Evolutionary conservation across 2,797 vertebrate species (phyloP).

Genomic region (Oreochromis grahami): DNA sequence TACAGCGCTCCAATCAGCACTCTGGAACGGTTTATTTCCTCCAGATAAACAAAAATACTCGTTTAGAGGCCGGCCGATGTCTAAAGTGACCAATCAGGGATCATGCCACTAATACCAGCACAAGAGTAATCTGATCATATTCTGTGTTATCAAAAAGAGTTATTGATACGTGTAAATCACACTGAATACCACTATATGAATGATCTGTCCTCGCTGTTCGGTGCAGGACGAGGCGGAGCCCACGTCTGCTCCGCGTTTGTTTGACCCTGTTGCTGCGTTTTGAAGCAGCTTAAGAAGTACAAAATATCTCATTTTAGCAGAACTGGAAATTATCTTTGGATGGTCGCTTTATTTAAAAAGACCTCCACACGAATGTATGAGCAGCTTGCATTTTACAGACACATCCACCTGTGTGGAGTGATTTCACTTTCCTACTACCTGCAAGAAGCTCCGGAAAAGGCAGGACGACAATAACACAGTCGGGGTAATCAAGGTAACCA

Average conservation of each 20-base stretch:
- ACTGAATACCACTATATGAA: not conserved
- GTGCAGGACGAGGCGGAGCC: not conserved
- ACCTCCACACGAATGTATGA: slow-evolving; percentile 2
- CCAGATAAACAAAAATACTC: not conserved
- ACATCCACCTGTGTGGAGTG: not conserved
- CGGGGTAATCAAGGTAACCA: fast-evolving
- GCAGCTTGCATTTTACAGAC: not conserved
- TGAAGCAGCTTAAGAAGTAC: not conserved
- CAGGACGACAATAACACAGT: not conserved
- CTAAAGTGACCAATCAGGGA: not conserved
- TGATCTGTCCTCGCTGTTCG: not conserved
- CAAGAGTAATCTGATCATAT: not conserved
- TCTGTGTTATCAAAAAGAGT: not conserved
- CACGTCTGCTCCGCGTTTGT: not conserved
- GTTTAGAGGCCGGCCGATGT: not conserved
- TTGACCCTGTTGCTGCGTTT: not conserved
- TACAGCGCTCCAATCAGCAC: not conserved
- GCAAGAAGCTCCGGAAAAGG: not conserved
- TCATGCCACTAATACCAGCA: not conserved
- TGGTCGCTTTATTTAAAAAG: not conserved
- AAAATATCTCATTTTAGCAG: not conserved
- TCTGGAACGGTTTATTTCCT: not conserved
- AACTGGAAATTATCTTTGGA: not conserved
- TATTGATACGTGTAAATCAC: not conserved
- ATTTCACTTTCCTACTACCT: not conserved